Conservation (phyloP, 2,113 vertebrate species). For the Phrynosoma blainvillii region DNA sequence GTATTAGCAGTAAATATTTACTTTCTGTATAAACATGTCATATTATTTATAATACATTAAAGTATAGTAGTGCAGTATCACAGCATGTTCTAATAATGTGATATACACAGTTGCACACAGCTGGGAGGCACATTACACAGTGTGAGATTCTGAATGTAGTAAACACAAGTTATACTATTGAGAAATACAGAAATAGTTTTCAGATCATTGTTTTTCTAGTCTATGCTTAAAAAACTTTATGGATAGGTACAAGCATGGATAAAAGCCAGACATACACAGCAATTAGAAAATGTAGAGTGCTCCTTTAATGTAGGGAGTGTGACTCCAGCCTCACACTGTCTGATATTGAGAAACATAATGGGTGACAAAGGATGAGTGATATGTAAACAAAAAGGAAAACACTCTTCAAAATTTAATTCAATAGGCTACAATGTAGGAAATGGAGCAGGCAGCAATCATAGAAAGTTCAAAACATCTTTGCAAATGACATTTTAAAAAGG, state of each 20-base stretch:
- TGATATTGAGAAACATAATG: neutral
- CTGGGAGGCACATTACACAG: slow-evolving; percentile 36
- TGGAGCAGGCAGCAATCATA: neutral
- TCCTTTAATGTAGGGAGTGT: neutral
- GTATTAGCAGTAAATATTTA: slow-evolving; percentile 10
- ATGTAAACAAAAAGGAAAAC: slow-evolving; percentile 24
- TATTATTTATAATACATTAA: slow-evolving; percentile 45
- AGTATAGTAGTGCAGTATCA: slow-evolving; percentile 32
- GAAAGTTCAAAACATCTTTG: slow-evolving; percentile 21
- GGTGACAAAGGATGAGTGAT: slow-evolving; percentile 4
- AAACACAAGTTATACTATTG: slow-evolving; percentile 50
- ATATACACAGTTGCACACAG: slow-evolving; percentile 36
- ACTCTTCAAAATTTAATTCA: neutral
- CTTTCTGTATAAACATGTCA: slow-evolving; percentile 3
- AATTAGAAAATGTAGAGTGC: neutral
- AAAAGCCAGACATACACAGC: slow-evolving; percentile 4
- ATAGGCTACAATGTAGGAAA: neutral
- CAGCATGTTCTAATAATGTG: slow-evolving; percentile 46
- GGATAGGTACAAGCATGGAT: neutral
- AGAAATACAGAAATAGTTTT: slow-evolving; percentile 25
- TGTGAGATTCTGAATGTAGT: slow-evolving; percentile 36
- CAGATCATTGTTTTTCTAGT: neutral
- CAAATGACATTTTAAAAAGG: neutral
- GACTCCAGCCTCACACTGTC: slow-evolving; percentile 1
- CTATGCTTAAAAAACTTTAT: slow-evolving; percentile 33